phyloP scores from a whole-genome alignment of 2,797 vertebrate species.

The Pyrocephalus nanus region DNA sequence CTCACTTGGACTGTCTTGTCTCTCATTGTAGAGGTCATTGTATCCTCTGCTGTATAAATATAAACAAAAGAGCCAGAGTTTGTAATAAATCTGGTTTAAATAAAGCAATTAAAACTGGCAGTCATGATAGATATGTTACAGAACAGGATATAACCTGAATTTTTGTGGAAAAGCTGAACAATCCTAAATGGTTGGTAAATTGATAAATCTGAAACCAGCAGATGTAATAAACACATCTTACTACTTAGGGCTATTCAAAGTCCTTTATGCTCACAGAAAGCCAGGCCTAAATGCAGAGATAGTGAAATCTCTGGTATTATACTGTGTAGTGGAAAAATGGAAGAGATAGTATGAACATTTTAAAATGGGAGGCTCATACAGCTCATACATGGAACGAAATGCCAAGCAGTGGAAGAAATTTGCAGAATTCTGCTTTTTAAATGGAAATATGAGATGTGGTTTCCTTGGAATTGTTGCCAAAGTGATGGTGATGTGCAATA shows the following conservation, averaged over 20 bases:
- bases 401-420: background rate
- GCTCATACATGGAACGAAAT: background rate
- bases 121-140: background rate
- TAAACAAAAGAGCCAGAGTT: background rate
- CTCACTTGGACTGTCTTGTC: background rate
- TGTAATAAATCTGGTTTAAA: background rate
- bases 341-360: background rate
- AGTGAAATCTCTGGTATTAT: background rate
- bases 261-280: background rate
- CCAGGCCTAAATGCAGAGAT: background rate
- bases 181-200: background rate
- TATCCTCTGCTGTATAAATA: background rate
- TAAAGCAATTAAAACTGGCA: background rate
- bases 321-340: background rate
- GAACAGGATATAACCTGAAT: background rate
- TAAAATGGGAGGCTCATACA: background rate
- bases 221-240: background rate
- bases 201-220: background rate
- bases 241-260: background rate
- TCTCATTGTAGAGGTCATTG: constrained; percentile 16
- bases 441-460: background rate
- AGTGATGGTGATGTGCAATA: background rate
- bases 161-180: background rate
- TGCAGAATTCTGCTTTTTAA: background rate
- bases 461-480: background rate